Evolutionary conservation across 2,888 invertebrate species (phyloP), one percentile per base, ranked within the genome.

Genomic region (Xiphydria camelus): DNA sequence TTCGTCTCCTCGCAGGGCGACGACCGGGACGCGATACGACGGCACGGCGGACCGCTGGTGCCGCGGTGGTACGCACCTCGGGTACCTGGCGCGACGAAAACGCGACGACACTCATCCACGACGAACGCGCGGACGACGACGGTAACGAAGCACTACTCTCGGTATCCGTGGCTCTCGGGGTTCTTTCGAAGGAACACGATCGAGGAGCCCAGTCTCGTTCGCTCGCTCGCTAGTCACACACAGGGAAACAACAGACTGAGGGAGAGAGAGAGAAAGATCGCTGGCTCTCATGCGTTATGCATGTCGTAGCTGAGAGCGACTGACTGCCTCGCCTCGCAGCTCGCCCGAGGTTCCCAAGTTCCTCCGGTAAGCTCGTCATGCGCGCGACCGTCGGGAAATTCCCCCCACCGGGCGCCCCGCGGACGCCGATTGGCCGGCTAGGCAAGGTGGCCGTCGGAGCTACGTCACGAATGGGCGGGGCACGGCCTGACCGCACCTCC

Each of bases 281-380:
- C 66, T 68, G 58, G 70, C 76, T 77, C 79, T 82, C 80, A 82
- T 83, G 82, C 81, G 82, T 82, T 80, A 80, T 79, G 80, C 80
- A 80, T 80, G 79, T 78, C 76, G 75, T 74, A 73, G 70, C 70
- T 77, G 79, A 79, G 78, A 79, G 79, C 80, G 78, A 79, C 79
- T 75, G 72, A 72, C 72, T 73, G 77, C 78, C 69, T 73, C 65
- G 73, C 67, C 68, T 69, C 66, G 63, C 65, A 66, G 62, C 68
- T 72, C 55, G 64, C 63, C 61, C 65, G 71, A 70, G 66, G 66
- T 71, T 66, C 69, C 69, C 66, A 57, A 68, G 61, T 53, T 60
- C 64, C 62, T 59, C 61, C 60, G 57, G 58, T 49, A 55, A 55
- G 44, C 55, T 57, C 66, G 66, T 66, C 70, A 68, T 68, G 70